Percentiles rank a stretch among this genome's conserved stretches.
phyloP scores from a whole-genome alignment of 2,113 vertebrate species.

The Isichthys henryi region DNA sequence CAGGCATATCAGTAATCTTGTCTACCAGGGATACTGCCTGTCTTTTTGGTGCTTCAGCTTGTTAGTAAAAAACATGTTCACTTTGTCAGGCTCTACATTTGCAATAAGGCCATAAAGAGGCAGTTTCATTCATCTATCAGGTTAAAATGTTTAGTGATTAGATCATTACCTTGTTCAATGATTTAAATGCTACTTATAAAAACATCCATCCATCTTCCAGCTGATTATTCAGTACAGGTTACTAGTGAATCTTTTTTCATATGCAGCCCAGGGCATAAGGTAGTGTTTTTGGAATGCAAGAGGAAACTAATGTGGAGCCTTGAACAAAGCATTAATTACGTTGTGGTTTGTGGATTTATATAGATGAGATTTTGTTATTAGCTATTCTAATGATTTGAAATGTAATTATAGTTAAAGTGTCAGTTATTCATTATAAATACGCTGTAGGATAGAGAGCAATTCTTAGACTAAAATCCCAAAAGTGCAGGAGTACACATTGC shows the following conservation, averaged over 20 bases:
- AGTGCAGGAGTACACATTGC: not conserved
- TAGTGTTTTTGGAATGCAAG: not conserved
- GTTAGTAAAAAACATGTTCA: not conserved
- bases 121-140: not conserved
- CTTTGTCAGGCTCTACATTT: not conserved
- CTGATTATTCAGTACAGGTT: not conserved
- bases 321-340: not conserved
- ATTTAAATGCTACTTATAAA: not conserved
- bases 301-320: not conserved
- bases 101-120: not conserved
- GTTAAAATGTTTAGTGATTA: not conserved
- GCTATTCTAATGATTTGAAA: not conserved
- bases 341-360: not conserved
- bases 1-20: not conserved
- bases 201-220: not conserved
- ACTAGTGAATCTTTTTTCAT: not conserved
- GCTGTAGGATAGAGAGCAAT: not conserved
- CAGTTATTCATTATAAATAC: not conserved
- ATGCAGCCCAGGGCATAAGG: not conserved
- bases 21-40: not conserved
- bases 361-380: not conserved
- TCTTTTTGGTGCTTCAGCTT: not conserved
- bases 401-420: not conserved
- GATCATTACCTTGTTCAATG: not conserved
- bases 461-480: not conserved